These are phyloP conservation scores for Danaus plexippus DNA, from an alignment of 1,140 invertebrate genomes.

Conservation along the genomic window DNA sequence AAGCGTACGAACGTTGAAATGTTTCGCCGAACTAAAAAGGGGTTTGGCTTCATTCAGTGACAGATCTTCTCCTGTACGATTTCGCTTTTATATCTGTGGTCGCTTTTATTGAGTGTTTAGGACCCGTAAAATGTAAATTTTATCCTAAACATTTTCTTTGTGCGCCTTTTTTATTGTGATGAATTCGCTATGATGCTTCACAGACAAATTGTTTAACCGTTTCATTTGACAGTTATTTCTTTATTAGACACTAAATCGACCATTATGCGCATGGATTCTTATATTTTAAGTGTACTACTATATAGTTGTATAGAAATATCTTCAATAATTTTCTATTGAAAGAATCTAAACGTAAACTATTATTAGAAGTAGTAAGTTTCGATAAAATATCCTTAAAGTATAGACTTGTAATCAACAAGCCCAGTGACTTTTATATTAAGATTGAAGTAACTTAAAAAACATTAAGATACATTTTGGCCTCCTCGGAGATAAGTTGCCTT, in stretches of 20 bases:
- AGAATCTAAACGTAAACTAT: no score
- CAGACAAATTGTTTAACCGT: no score
- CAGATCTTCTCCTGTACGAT: constrained; percentile 44
- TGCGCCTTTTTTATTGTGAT: constrained; percentile 35
- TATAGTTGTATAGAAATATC: no score
- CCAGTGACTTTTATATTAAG: constrained; percentile 35
- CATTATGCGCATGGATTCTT: no score
- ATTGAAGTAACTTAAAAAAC: constrained; percentile 60
- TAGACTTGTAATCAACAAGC: constrained; percentile 27
- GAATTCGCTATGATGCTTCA: constrained; percentile 25
- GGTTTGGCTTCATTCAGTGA: constrained; percentile 43
- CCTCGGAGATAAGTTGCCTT: constrained; percentile 58
- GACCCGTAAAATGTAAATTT: constrained; percentile 63
- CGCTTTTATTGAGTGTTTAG: constrained; percentile 57
- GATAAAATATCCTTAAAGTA: constrained; percentile 8
- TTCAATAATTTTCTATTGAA: no score
- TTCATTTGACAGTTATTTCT: no score
- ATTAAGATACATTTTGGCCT: constrained; percentile 65
- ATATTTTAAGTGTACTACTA: no score
- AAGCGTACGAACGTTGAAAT: constrained; percentile 46
- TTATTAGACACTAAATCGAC: no score
- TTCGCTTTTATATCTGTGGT: constrained; percentile 47
- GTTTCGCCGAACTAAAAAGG: constrained; percentile 53
- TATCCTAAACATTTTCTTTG: constrained; percentile 27
- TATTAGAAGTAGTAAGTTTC: no score